Conservation (phyloP, 2,113 vertebrate genomes). For the Panurus biarmicus region DNA sequence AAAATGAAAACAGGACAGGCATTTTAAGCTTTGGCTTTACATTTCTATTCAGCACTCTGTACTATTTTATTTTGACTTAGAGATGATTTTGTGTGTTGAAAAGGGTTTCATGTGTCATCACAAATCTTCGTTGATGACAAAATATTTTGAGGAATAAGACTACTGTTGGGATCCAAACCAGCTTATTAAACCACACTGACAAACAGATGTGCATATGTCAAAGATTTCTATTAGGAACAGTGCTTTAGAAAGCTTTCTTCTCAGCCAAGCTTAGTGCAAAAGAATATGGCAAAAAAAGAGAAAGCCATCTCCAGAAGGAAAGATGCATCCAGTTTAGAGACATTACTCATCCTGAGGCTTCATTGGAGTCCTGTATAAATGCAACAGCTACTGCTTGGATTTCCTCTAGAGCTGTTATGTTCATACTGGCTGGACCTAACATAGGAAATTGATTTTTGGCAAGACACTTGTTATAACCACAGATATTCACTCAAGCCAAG, state of each 20-base stretch:
- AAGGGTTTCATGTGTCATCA: background rate
- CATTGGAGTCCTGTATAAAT: background rate
- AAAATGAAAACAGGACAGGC: background rate
- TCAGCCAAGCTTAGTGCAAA: background rate
- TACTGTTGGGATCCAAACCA: background rate
- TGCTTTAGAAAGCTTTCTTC: background rate
- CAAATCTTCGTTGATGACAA: background rate
- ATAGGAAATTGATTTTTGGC: slow-evolving; percentile 41
- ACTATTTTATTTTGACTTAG: background rate
- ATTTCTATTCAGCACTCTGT: background rate
- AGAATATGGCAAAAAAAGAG: background rate
- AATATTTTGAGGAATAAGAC: background rate
- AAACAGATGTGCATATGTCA: background rate
- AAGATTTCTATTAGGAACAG: background rate
- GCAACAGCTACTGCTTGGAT: background rate
- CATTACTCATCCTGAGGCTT: background rate
- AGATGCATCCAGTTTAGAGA: background rate
- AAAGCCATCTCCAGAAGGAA: background rate
- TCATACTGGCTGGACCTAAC: background rate
- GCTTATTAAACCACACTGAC: background rate
- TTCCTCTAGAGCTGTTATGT: slow-evolving; percentile 8
- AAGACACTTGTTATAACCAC: slow-evolving; percentile 10
- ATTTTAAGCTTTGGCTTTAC: background rate
- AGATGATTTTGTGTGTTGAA: background rate
- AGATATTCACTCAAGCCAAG: background rate